These are phyloP conservation scores for Amblyopsis hoosieri DNA, from an alignment of 2,797 vertebrate species.

Conservation along the genomic window DNA sequence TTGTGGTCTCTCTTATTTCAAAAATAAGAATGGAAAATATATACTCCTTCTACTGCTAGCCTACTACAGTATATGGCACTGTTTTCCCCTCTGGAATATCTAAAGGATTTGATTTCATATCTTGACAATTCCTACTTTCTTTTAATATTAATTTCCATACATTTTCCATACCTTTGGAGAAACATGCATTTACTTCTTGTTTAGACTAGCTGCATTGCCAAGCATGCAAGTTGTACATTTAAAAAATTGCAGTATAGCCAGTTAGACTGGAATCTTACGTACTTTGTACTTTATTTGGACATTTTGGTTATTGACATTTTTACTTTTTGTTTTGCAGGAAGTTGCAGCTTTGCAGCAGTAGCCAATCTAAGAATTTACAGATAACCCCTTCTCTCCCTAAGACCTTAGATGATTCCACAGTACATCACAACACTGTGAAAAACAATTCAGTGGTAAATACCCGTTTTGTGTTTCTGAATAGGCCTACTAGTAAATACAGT, in stretches of 20 bases:
- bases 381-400: constrained; percentile 52
- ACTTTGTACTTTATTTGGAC: neutral
- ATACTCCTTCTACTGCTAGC: too few species aligned
- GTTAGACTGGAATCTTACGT: constrained; percentile 1
- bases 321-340: constrained; percentile 67
- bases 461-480: neutral
- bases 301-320: constrained; percentile 11
- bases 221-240: neutral
- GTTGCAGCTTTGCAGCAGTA: constrained; percentile 60
- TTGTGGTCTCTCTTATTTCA: constrained; percentile 16
- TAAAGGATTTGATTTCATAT: too few species aligned
- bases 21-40: constrained; percentile 45
- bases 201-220: constrained; percentile 4
- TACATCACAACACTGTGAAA: constrained; percentile 65
- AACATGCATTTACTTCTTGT: constrained; percentile 19
- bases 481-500: neutral
- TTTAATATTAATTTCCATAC: too few species aligned
- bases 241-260: neutral
- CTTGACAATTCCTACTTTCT: too few species aligned
- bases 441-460: constrained; percentile 68
- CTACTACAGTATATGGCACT: too few species aligned
- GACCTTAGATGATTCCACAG: constrained; percentile 61
- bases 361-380: constrained; percentile 59
- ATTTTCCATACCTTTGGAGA: too few species aligned
- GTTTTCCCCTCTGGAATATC: too few species aligned